Base-by-base conservation (phyloP, 1,140 invertebrate species). In the Rhopalosiphum maidis region DNA sequence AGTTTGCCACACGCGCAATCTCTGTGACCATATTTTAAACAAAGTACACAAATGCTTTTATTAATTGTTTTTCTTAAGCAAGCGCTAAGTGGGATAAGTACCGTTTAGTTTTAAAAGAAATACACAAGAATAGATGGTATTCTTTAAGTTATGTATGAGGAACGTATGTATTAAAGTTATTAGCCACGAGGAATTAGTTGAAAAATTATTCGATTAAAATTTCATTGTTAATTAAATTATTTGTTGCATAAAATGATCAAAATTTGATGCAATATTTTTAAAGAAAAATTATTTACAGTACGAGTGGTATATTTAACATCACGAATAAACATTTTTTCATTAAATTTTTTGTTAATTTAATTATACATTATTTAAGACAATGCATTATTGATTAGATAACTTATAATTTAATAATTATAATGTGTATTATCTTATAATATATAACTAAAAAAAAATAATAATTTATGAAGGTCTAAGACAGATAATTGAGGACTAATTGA, bases 51-150 rank as follows among this genome's bases (percentile, higher is more conserved):
- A 87, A 87, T 46, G 41, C 25, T 87, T 48, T 48, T 18, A 30
- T 87, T 87, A 87, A 46, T 87, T 87, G 43, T 87, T 48, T 86
- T 43, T 35, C 41, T 87, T 87, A 46, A 46, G 43, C n/a, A 30
- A 37, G 30, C 18, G 21, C 11, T 48, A 77, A 77, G 60, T 3
- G 60, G 15, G n/a, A 77, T 77, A n/a, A n/a, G n/a, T 87, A 87
- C 30, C 41, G 41, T 87, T 46, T 37, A 30, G 30, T 43, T 48
- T 43, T 87, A n/a, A 4, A 25, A 25, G 25, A 85, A 43, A 85
- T 41, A 9, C 22, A 1, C 3, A 43, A 25, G 83, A 41, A 85
- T 85, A 25, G 37, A 41, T 43, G 23, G 30, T 30, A 87, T 87
- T 46, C 4, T 87, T 48, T 87, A 25, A 43, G 30, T 48, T 77